Evolutionary conservation across 2,888 invertebrate genomes (phyloP).

Genomic region (Pammene fasciana): DNA sequence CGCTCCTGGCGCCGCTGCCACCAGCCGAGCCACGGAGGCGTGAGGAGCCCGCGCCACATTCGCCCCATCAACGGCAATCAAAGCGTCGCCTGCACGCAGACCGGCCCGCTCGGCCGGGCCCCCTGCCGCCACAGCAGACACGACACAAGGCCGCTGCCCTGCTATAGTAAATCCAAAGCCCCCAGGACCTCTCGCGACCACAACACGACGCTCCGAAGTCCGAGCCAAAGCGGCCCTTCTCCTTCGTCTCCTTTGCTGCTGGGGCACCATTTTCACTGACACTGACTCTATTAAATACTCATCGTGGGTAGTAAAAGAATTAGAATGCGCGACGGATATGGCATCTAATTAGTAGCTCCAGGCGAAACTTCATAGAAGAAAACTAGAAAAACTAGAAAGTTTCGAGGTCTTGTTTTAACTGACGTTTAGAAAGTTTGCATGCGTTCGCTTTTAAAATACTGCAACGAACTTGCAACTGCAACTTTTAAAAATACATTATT

Average conservation of each 20-base stretch:
- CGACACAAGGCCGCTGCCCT: constrained; percentile 97
- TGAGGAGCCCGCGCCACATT: constrained; percentile 96
- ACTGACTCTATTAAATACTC: constrained; percentile 28
- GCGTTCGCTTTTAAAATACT: constrained; percentile 53
- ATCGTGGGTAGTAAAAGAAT: constrained; percentile 18
- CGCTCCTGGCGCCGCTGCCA: constrained; percentile 92
- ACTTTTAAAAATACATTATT: constrained; percentile 36
- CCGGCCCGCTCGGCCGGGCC: constrained; percentile 95
- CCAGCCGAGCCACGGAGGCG: constrained; percentile 95
- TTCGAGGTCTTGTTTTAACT: constrained; percentile 68
- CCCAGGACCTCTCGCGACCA: constrained; percentile 92
- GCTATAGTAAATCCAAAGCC: constrained; percentile 99
- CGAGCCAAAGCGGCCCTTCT: constrained; percentile 69
- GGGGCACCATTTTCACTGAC: constrained; percentile 70
- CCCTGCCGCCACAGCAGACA: constrained; percentile 95
- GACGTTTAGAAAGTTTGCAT: constrained; percentile 75
- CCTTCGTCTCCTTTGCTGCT: constrained; percentile 76
- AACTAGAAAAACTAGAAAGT: constrained; percentile 79
- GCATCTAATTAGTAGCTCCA: constrained; percentile 35
- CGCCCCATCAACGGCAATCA: constrained; percentile 95
- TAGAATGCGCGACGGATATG: constrained; percentile 34
- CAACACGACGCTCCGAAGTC: constrained; percentile 89
- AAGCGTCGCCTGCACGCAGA: constrained; percentile 94
- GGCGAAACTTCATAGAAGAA: constrained; percentile 49
- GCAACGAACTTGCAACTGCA: constrained; percentile 44